A percentile compares a stretch with the other conserved stretches of the same genome.
Conservation (phyloP, 2,113 vertebrate species). For the Myxocyprinus asiaticus region DNA sequence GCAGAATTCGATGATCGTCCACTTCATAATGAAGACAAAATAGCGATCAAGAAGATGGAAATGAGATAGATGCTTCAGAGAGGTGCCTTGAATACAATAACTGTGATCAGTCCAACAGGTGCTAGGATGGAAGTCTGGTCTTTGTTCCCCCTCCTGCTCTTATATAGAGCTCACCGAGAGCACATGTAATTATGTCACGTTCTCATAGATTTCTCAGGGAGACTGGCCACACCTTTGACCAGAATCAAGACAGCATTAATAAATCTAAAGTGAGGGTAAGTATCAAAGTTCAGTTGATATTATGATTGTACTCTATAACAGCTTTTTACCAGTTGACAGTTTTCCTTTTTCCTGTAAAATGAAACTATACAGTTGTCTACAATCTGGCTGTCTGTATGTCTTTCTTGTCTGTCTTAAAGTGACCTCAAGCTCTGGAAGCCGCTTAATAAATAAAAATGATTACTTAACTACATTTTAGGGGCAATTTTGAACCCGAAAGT, state of each 20-base stretch:
- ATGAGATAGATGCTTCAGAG: background rate
- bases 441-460: too few species aligned
- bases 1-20: background rate
- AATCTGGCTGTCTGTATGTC: background rate
- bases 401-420: too few species aligned
- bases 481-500: too few species aligned
- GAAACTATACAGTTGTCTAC: background rate
- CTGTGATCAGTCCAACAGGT: background rate
- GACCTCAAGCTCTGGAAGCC: too few species aligned
- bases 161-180: background rate
- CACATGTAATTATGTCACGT: background rate
- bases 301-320: background rate
- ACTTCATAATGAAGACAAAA: slow-evolving; percentile 2
- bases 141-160: background rate
- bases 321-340: too few species aligned
- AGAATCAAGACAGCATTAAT: background rate
- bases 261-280: background rate
- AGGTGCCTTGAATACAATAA: background rate
- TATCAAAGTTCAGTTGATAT: background rate
- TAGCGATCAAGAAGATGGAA: background rate
- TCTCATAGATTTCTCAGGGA: background rate
- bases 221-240: background rate
- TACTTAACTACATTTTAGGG: too few species aligned
- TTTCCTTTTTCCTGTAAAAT: background rate
- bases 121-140: background rate